A percentile compares a stretch with the other conserved stretches of the same genome.
Conservation (phyloP, 2,888 invertebrate genomes). For the Agrotis exclamationis region DNA sequence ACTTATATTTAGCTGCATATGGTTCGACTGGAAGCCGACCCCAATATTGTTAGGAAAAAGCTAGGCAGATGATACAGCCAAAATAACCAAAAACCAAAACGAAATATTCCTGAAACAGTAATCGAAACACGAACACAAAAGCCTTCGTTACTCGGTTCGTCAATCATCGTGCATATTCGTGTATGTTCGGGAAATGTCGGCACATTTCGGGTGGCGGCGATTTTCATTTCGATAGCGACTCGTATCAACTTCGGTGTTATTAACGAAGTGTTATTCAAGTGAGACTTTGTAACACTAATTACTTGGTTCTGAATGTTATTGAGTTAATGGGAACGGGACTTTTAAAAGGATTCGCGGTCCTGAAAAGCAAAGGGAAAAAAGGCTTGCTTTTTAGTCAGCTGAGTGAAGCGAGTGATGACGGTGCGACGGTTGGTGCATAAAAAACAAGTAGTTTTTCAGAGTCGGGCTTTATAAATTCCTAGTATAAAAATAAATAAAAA, state of each 20-base stretch:
- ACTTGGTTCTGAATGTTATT: constrained; percentile 5
- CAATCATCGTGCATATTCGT: constrained; percentile 41
- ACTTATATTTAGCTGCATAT: no score
- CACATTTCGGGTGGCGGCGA: constrained; percentile 27
- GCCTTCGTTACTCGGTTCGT: constrained; percentile 38
- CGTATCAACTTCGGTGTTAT: constrained; percentile 17
- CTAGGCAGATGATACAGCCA: no score
- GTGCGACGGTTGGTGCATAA: no score
- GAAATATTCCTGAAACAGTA: constrained; percentile 21
- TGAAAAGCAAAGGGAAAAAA: no score
- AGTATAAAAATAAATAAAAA: no score
- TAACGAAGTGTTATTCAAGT: constrained; percentile 37
- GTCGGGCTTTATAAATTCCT: no score
- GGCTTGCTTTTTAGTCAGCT: no score
- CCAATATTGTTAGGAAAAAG: no score
- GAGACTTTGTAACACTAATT: constrained; percentile 11
- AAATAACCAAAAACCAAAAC: constrained; percentile 17
- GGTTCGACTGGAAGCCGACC: no score
- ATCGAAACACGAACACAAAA: constrained; percentile 33
- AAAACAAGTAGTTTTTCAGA: no score
- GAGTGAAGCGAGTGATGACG: no score
- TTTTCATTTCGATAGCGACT: constrained; percentile 41
- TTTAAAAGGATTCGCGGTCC: no score
- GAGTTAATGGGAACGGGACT: not conserved
- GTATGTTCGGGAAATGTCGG: constrained; percentile 27